Base-by-base conservation (phyloP, 2,888 invertebrate species). In the Mactromeris polynyma region DNA sequence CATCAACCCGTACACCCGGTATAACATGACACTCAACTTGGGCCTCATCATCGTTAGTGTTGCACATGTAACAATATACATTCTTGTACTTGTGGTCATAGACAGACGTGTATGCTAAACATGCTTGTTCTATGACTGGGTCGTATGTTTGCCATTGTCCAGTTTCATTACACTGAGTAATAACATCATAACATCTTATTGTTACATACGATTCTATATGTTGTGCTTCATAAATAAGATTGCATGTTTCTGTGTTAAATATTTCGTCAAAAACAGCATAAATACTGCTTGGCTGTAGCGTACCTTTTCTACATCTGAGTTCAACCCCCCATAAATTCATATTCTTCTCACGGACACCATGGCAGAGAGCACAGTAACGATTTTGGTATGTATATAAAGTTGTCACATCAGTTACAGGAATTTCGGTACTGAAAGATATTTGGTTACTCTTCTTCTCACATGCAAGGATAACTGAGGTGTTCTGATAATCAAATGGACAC, bases 131-230 rank as follows among this genome's bases (percentile, higher is more conserved):
- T 17, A 89, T 69, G 1, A 86, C 17, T 31, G 86, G 86, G 36
- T 89, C 86, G 36, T 89, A 89, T n/a, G 38, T n/a, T 46, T 58
- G 11, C 89, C 89, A 89, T 21, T 36, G 26, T n/a, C 89, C 89
- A 2, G 89, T 89, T 4, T 73, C 80, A 54, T 89, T 89, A 58
- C 89, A 89, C 31, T 79, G 31, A 3, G 31, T 64, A 36, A 85
- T 79, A 1, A 58, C 9, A 21, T 36, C n/a, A 14, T 21, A 14
- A 9, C 54, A 42, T 3, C 38, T 14, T 14, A 17, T 21, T 9
- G 21, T 3, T 7, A 77, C 36, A n/a, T 19, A 36, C 31, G 21
- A 36, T 21, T 31, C 46, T 31, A 33, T n/a, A 21, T 84, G 21
- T 1, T 79, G 64, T 6, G 58, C 14, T 14, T 42, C 1, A 26